phyloP scores from a whole-genome alignment of 2,797 vertebrate species.

The Cossypha caffra region DNA sequence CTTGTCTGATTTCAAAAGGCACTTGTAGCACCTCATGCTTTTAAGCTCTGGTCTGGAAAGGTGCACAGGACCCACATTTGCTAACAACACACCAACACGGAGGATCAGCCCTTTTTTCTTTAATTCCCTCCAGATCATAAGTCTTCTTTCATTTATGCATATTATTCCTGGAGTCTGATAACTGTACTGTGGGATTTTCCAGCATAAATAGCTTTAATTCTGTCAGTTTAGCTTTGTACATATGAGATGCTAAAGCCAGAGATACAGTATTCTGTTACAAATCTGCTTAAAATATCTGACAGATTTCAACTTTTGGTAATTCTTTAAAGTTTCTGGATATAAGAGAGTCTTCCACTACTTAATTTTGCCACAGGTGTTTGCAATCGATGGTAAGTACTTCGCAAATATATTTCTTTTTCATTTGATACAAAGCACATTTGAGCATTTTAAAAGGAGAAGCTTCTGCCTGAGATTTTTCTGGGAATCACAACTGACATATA shows the following conservation, averaged over 20 bases:
- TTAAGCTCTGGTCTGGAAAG: background rate
- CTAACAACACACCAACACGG: background rate
- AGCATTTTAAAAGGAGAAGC: background rate
- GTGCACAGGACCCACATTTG: background rate
- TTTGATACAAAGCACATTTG: background rate
- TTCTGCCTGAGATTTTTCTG: background rate
- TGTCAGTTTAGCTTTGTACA: conserved; percentile 8
- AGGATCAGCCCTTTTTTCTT: conserved; percentile 1
- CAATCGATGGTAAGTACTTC: background rate
- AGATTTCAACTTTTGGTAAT: conserved; percentile 7
- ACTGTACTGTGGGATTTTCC: background rate
- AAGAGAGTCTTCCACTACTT: background rate
- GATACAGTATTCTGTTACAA: background rate
- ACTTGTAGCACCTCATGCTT: background rate
- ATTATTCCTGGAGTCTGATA: conserved; percentile 20
- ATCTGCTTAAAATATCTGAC: background rate
- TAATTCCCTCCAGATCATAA: background rate
- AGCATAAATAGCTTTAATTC: conserved; percentile 29
- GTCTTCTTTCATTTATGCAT: conserved; percentile 4
- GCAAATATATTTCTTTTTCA: background rate
- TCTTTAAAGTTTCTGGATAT: background rate
- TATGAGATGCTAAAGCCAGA: background rate
- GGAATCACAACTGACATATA: background rate
- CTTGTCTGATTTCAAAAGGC: background rate
- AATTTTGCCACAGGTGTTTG: conserved; percentile 2